Percentiles rank a stretch among this genome's conserved stretches.
These are phyloP conservation scores for Plecotus auritus DNA, from an alignment of 2,113 vertebrate species.

Conservation along the genomic window DNA sequence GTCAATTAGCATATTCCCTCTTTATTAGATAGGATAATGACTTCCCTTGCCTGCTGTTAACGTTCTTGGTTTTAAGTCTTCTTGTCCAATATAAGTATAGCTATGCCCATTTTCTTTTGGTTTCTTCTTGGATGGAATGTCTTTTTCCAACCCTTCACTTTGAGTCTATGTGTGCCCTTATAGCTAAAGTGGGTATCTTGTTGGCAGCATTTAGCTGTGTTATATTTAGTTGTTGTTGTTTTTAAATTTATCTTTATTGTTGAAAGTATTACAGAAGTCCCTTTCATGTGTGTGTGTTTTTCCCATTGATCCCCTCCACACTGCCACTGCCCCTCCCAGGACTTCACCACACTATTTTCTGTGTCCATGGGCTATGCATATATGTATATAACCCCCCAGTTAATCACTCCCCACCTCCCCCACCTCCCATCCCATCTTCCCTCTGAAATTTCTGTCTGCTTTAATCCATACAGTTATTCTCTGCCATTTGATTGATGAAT, in stretches of 20 bases:
- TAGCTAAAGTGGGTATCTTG: neutral
- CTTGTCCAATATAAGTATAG: neutral
- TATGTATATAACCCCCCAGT: too few relatives aligned
- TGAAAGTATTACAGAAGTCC: too few relatives aligned
- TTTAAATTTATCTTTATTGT: too few relatives aligned
- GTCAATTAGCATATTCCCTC: too few relatives aligned
- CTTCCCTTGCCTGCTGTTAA: neutral
- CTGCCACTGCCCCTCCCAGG: too few relatives aligned
- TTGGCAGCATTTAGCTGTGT: neutral
- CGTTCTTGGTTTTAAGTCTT: neutral
- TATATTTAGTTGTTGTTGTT: neutral
- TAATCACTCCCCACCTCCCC: too few relatives aligned
- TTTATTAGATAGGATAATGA: neutral
- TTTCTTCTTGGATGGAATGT: neutral
- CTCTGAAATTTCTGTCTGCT: neutral
- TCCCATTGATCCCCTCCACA: too few relatives aligned
- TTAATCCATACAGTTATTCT: neutral
- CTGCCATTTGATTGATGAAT: neutral
- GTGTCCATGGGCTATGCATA: too few relatives aligned
- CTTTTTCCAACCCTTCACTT: neutral
- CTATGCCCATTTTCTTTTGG: neutral
- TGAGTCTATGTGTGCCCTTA: neutral
- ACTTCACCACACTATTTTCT: too few relatives aligned
- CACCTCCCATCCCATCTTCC: too few relatives aligned
- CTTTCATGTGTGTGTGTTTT: too few relatives aligned